These are phyloP conservation scores for Allolobophora icterica DNA, from an alignment of 2,888 invertebrate species.

Conservation along the genomic window DNA sequence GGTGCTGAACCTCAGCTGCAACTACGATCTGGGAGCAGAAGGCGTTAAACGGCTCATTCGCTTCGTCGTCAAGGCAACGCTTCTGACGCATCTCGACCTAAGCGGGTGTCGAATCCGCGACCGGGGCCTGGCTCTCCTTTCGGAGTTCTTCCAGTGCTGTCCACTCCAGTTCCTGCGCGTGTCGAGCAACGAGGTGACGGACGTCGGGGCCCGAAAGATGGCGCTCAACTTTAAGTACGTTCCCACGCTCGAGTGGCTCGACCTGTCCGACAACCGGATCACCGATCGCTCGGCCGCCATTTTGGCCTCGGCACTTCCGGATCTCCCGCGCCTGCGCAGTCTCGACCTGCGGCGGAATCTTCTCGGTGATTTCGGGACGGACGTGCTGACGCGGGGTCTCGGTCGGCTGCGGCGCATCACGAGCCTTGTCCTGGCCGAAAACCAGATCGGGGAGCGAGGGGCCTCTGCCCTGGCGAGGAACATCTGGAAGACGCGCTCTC, in stretches of 20 bases:
- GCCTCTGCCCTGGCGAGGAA: slow-evolving; percentile 30
- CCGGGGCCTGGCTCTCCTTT: slow-evolving; percentile 39
- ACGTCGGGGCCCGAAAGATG: slow-evolving; percentile 41
- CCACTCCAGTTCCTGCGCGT: slow-evolving; percentile 45
- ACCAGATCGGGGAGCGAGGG: slow-evolving; percentile 32
- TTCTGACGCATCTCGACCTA: slow-evolving; percentile 48
- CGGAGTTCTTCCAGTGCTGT: slow-evolving; percentile 46
- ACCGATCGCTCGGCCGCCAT: slow-evolving; percentile 41
- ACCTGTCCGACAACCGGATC: slow-evolving; percentile 45
- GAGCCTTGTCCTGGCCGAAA: slow-evolving; percentile 37
- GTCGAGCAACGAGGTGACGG: slow-evolving; percentile 43
- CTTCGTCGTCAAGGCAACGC: slow-evolving; percentile 48
- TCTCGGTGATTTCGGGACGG: slow-evolving; percentile 43
- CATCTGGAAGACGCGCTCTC: slow-evolving; percentile 44
- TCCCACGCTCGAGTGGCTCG: slow-evolving; percentile 46
- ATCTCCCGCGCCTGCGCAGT: slow-evolving; percentile 43
- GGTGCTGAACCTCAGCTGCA: slow-evolving; percentile 48
- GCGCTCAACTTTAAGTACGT: slow-evolving; percentile 43
- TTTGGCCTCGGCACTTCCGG: slow-evolving; percentile 38
- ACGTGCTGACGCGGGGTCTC: slow-evolving; percentile 39
- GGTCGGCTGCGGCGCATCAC: slow-evolving; percentile 35
- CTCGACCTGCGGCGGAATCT: slow-evolving; percentile 45
- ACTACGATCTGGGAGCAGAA: slow-evolving; percentile 40
- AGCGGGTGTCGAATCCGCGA: slow-evolving; percentile 42
- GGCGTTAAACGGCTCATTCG: slow-evolving; percentile 43